A percentile compares a stretch with the other conserved stretches of the same genome.
Evolutionary conservation across 1,140 invertebrate species (phyloP).

Genomic region (Orchestia grillus): DNA sequence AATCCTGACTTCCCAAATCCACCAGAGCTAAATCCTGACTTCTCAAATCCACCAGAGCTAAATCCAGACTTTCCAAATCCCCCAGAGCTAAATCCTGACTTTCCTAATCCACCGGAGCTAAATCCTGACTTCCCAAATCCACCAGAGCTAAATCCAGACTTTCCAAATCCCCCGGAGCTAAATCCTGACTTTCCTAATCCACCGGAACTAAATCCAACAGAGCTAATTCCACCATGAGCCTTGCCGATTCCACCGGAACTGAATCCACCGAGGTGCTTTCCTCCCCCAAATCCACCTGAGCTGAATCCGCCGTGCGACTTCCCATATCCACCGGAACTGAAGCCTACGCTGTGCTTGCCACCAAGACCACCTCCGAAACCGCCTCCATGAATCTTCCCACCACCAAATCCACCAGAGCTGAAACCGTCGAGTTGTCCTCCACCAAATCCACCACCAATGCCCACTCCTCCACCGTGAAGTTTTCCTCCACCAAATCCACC

Average conservation of each 20-base stretch:
- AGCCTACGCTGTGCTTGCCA: neutral
- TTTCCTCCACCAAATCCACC: neutral
- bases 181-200: neutral
- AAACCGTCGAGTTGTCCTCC: neutral
- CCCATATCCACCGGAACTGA: slow-evolving; percentile 18
- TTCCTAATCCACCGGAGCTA: neutral
- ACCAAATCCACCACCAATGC: neutral
- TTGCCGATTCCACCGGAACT: neutral
- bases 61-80: too few species aligned
- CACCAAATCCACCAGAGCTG: neutral
- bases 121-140: neutral
- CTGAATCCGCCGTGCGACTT: neutral
- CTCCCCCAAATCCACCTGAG: slow-evolving; percentile 6
- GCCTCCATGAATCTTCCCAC: neutral
- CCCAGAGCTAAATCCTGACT: too few species aligned
- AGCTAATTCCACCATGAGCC: neutral
- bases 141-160: neutral
- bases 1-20: too few species aligned
- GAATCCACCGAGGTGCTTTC: neutral
- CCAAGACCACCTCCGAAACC: too few species aligned
- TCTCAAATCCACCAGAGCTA: too few species aligned
- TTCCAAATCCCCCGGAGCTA: slow-evolving; percentile 10
- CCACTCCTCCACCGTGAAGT: neutral
- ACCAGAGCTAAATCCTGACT: too few species aligned
- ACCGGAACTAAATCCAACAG: neutral